A percentile compares a stretch with the other conserved stretches of the same genome.
Evolutionary conservation across 2,113 vertebrate genomes (phyloP).

Genomic region (Neodontobutis hainanensis): DNA sequence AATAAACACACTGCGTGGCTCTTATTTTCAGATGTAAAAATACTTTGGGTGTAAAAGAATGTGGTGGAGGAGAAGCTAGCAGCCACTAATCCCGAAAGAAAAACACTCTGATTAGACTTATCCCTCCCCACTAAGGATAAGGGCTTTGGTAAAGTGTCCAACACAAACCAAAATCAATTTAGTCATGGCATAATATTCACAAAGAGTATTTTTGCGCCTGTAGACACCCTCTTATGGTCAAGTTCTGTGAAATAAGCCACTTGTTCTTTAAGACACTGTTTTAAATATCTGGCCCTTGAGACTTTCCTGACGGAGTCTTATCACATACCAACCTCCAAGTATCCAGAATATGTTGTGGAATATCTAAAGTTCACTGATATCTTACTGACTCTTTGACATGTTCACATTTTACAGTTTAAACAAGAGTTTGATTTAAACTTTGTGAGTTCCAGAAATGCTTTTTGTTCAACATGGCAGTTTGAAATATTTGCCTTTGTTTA

Average conservation of each 20-base stretch:
- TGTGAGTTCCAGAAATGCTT: no score
- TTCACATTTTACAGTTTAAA: no score
- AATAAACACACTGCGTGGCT: background rate
- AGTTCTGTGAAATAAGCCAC: conserved; percentile 32
- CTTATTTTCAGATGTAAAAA: conserved; percentile 8
- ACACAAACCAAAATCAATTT: conserved; percentile 72
- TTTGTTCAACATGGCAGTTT: no score
- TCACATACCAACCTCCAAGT: background rate
- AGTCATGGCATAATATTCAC: conserved; percentile 53
- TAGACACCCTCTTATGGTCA: conserved; percentile 33
- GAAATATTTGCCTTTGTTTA: no score
- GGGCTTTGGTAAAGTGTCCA: conserved; percentile 71
- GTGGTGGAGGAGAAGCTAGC: conserved; percentile 28
- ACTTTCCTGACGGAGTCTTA: conserved; percentile 22
- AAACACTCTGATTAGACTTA: conserved; percentile 70
- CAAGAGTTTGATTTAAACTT: no score
- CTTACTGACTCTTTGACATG: no score
- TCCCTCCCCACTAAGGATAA: conserved; percentile 68
- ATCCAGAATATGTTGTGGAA: no score
- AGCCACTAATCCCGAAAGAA: conserved; percentile 67
- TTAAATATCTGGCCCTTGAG: background rate
- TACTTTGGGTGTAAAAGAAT: conserved; percentile 23
- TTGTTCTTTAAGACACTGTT: conserved; percentile 3
- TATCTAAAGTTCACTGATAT: no score
- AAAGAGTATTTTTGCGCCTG: conserved; percentile 6